Percentiles rank a stretch among this genome's conserved stretches.
Evolutionary conservation across 2,888 invertebrate genomes (phyloP).

Genomic region (Emesis furor): DNA sequence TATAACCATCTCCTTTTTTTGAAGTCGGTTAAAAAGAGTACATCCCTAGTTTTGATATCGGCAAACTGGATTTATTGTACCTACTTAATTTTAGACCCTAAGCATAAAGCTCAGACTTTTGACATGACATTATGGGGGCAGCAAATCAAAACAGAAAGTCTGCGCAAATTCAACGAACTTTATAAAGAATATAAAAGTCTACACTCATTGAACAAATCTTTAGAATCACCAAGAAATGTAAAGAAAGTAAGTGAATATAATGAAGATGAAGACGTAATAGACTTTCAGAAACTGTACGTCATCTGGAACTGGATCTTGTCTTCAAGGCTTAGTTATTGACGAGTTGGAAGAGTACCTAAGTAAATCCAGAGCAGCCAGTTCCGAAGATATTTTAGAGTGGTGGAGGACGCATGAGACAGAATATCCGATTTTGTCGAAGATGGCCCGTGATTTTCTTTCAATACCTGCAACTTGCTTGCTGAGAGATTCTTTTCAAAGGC

Average conservation of each 20-base stretch:
- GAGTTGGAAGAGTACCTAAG: conserved; percentile 45
- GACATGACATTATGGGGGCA: conserved; percentile 69
- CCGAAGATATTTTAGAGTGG: conserved; percentile 62
- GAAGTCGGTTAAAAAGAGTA: too few species aligned
- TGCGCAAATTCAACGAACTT: conserved; percentile 63
- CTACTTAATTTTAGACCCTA: too few species aligned
- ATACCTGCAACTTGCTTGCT: conserved; percentile 64
- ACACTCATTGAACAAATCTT: conserved; percentile 64
- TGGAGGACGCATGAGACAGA: conserved; percentile 67
- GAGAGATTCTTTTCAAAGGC: conserved; percentile 61
- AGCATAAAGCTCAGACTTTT: conserved; percentile 74
- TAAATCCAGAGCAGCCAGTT: conserved; percentile 58
- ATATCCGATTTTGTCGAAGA: conserved; percentile 66
- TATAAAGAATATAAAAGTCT: conserved; percentile 62
- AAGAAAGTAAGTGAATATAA: conserved; percentile 57
- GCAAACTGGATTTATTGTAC: too few species aligned
- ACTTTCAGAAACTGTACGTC: conserved; percentile 69
- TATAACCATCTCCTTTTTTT: too few species aligned
- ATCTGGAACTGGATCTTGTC: conserved; percentile 48
- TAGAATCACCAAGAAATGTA: conserved; percentile 52
- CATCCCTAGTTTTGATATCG: too few species aligned
- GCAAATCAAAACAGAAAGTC: conserved; percentile 67
- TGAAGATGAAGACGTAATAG: conserved; percentile 67
- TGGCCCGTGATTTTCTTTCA: conserved; percentile 68
- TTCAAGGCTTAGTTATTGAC: too few species aligned